Evolutionary conservation across 2,797 vertebrate genomes (phyloP).

Genomic region (Apogon hyalosoma): DNA sequence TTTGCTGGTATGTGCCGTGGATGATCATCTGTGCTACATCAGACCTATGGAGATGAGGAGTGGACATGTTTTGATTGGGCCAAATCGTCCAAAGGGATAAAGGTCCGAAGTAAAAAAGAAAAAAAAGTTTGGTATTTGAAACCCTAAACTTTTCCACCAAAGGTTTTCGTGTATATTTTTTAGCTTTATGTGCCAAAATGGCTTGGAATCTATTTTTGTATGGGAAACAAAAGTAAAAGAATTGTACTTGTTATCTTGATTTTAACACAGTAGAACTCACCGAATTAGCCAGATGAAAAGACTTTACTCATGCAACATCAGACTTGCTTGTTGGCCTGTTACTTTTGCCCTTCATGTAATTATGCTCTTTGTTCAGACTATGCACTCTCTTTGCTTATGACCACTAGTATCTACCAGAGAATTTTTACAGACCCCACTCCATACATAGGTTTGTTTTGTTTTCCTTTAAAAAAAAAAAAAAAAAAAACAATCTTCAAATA

Average conservation of each 20-base stretch:
- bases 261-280: constrained; percentile 43
- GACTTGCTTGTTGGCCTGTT: constrained; percentile 70
- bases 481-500: constrained; percentile 67
- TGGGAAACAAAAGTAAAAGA: constrained; percentile 61
- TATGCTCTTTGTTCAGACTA: constrained; percentile 80
- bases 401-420: constrained; percentile 91
- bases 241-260: constrained; percentile 25
- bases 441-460: constrained; percentile 77
- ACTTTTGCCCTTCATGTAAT: constrained; percentile 75
- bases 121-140: constrained; percentile 19
- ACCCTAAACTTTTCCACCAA: constrained; percentile 66
- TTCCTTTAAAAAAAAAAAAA: constrained; percentile 13
- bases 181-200: constrained; percentile 58
- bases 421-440: constrained; percentile 77
- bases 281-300: constrained; percentile 63
- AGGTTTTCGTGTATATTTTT: constrained; percentile 58
- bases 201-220: constrained; percentile 42
- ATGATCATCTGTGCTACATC: constrained; percentile 65
- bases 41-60: constrained; percentile 46
- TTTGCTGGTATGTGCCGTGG: constrained; percentile 21
- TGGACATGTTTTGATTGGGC: constrained; percentile 39
- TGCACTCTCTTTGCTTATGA: constrained; percentile 87
- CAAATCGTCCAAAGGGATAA: constrained; percentile 35
- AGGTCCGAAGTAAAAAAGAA: constrained; percentile 14
- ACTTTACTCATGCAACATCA: constrained; percentile 77